A percentile compares a stretch with the other conserved stretches of the same genome.
Conservation (phyloP, 2,888 invertebrate genomes). For the Drosophila mulleri region DNA sequence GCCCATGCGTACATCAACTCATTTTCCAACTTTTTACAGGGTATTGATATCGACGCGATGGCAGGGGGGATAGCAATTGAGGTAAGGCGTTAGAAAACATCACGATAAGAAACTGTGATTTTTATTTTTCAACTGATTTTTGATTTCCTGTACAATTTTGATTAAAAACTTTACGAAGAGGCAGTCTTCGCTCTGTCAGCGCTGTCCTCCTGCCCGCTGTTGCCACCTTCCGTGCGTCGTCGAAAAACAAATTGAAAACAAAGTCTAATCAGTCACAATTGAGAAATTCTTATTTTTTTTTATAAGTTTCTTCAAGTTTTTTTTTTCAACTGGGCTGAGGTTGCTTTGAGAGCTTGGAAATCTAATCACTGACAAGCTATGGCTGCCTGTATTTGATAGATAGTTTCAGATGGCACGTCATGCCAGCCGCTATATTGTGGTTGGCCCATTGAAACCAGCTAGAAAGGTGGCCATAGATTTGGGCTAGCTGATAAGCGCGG, state of each 20-base stretch:
- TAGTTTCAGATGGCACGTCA: constrained; percentile 72
- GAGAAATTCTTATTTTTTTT: constrained; percentile 70
- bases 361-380: constrained; percentile 76
- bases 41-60: constrained; percentile 27
- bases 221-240: constrained; percentile 32
- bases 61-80: constrained; percentile 68
- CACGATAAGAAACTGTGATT: constrained; percentile 80
- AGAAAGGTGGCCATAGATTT: constrained; percentile 54
- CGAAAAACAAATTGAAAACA: constrained; percentile 77
- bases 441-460: constrained; percentile 34
- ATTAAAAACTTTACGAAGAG: constrained; percentile 74
- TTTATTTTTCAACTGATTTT: constrained; percentile 81
- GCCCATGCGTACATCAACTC: background rate
- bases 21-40: background rate
- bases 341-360: constrained; percentile 62
- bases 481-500: constrained; percentile 50
- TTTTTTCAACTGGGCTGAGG: constrained; percentile 25
- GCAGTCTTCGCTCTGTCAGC: constrained; percentile 44
- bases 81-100: constrained; percentile 74
- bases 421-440: constrained; percentile 17
- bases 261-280: constrained; percentile 79
- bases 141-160: constrained; percentile 83
- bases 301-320: constrained; percentile 33
- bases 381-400: constrained; percentile 78
- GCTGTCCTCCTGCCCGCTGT: constrained; percentile 24